Evolutionary conservation across 2,113 vertebrate genomes (phyloP), one percentile per base, ranked within the genome.

Genomic region (Conger conger): DNA sequence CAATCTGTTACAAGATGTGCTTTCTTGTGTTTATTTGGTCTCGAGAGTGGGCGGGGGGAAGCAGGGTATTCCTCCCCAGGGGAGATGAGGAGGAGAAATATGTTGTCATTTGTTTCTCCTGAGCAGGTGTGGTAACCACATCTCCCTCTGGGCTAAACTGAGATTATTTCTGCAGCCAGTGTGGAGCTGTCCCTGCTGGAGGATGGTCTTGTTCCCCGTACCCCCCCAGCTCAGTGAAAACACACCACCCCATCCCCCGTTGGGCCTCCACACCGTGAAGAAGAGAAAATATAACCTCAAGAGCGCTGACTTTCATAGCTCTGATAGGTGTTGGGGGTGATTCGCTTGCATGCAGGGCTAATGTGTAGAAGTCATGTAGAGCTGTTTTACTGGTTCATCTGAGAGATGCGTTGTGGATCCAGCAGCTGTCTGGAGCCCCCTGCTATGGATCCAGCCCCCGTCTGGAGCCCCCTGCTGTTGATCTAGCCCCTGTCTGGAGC

Each of bases 81-180:
- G 35, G 37, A 80, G 84, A 57, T 57, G 63, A 50, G 11, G 15
- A 50, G 11, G 37, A 57, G 20, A 37, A 54, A 82, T 82, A 85
- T n/a, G 45, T 80, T 50, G 79, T 57, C 68, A 81, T 85, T 85
- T 81, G 79, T 81, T 85, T 85, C 79, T 81, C 30, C 57, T 40
- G 79, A 76, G 84, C 84, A 76, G 84, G 84, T 60, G 50, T 76
- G 60, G 80, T 76, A 78, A 85, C 76, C 53, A 53, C 80, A 81
- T 77, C 30, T 81, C 79, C 84, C 80, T 33, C 17, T 23, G 60
- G 84, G 53, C 80, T 81, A 76, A 57, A 36, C 63, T 15, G 16
- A 54, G 80, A 85, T 81, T 85, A 85, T 85, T 82, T 63, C 73
- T 85, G 57, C 45, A 82, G 54, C 42, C 53, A 50, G 82, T 54